These are phyloP conservation scores for Drosophila truncata DNA, from an alignment of 1,140 invertebrate species.

Conservation along the genomic window DNA sequence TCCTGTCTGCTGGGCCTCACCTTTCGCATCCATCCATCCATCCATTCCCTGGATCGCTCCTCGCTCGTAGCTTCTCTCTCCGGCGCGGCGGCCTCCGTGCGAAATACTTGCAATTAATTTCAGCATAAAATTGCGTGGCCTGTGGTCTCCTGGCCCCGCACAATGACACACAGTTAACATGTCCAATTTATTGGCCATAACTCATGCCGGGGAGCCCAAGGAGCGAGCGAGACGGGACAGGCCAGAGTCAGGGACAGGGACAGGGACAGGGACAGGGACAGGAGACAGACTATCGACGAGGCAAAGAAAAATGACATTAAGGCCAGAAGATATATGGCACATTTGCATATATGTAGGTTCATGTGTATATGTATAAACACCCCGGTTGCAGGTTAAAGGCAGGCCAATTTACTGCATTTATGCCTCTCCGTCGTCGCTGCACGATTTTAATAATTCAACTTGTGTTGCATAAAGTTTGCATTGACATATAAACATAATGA, in stretches of 20 bases:
- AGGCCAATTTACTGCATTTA: conserved; percentile 74
- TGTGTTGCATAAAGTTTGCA: conserved; percentile 62
- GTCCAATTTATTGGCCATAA: conserved; percentile 83
- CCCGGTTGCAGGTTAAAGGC: conserved; percentile 46
- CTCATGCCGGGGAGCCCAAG: conserved; percentile 53
- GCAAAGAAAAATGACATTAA: conserved; percentile 79
- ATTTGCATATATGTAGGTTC: conserved; percentile 67
- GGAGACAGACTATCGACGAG: conserved; percentile 53
- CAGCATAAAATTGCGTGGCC: conserved; percentile 79
- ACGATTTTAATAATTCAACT: conserved; percentile 74
- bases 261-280: conserved; percentile 17
- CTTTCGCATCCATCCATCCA: not conserved
- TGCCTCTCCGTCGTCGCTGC: conserved; percentile 39
- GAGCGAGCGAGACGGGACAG: conserved; percentile 19
- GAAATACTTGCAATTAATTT: conserved; percentile 81
- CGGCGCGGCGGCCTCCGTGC: conserved; percentile 11
- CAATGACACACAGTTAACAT: conserved; percentile 80
- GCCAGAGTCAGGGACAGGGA: too few species aligned
- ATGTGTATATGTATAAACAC: conserved; percentile 12
- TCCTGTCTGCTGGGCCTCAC: conserved; percentile 11
- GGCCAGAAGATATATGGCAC: conserved; percentile 72
- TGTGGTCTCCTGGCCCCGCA: conserved; percentile 64
- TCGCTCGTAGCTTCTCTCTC: not conserved
- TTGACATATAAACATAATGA: conserved; percentile 55
- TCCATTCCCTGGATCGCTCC: not conserved